A percentile compares a stretch with the other conserved stretches of the same genome.
phyloP scores from a whole-genome alignment of 1,140 invertebrate genomes.

The Diorhabda carinulata region DNA sequence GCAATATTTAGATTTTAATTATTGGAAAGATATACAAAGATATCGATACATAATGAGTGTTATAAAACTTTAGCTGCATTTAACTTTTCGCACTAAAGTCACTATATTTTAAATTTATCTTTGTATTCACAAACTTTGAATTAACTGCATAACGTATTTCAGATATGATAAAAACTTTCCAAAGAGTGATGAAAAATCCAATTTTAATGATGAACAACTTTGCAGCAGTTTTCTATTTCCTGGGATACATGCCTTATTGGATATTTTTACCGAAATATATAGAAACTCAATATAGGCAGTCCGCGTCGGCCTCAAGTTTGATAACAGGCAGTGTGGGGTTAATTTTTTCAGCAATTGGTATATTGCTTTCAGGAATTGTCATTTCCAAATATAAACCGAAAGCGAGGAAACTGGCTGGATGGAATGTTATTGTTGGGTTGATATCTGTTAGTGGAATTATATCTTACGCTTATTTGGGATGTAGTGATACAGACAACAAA shows the following conservation, averaged over 20 bases:
- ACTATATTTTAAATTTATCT: too few species aligned
- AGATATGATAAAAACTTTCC: constrained; percentile 62
- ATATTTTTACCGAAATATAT: constrained; percentile 76
- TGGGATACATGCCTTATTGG: constrained; percentile 71
- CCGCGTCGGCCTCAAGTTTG: constrained; percentile 63
- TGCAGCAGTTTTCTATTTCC: constrained; percentile 64
- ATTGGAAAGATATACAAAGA: too few species aligned
- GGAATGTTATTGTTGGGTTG: constrained; percentile 68
- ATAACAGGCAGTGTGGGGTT: constrained; percentile 68
- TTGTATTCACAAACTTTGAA: too few species aligned
- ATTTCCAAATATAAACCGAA: constrained; percentile 67
- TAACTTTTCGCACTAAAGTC: too few species aligned
- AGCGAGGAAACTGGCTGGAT: constrained; percentile 64
- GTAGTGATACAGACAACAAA: constrained; percentile 57
- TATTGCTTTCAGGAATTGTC: constrained; percentile 63
- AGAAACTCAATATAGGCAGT: constrained; percentile 69
- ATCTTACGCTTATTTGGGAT: constrained; percentile 67
- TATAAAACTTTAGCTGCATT: too few species aligned
- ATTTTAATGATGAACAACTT: constrained; percentile 67
- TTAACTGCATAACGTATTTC: constrained; percentile 4
- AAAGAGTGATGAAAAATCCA: constrained; percentile 59
- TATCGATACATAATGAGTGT: too few species aligned
- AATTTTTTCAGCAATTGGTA: constrained; percentile 67
- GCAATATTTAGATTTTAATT: too few species aligned
- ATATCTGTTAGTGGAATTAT: constrained; percentile 62